These are phyloP conservation scores for Melipona quadrifasciata DNA, from an alignment of 1,140 invertebrate genomes.

Conservation along the genomic window DNA sequence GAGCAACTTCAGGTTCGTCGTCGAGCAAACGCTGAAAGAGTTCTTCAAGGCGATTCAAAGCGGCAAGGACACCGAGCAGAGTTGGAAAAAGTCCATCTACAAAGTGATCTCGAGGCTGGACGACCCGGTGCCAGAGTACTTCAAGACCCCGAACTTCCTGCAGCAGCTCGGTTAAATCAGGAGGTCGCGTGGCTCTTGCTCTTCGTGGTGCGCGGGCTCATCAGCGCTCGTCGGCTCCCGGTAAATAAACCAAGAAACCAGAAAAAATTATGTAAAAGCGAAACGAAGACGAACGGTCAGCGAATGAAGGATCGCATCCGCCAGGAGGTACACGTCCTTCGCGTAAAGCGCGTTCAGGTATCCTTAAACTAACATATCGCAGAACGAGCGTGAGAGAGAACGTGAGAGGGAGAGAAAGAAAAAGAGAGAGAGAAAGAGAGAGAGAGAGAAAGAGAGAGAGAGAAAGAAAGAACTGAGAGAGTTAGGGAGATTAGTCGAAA, in stretches of 20 bases:
- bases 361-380: constrained; percentile 73
- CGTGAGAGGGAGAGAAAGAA: constrained; percentile 13
- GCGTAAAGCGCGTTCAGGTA: constrained; percentile 71
- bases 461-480: not conserved
- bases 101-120: constrained; percentile 99
- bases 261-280: constrained; percentile 3
- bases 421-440: not conserved
- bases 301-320: constrained; percentile 66
- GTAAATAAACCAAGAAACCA: constrained; percentile 45
- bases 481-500: constrained; percentile 21
- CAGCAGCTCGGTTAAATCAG: constrained; percentile 96
- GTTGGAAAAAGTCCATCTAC: constrained; percentile 99
- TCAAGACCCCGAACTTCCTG: constrained; percentile 99
- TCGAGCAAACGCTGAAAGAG: constrained; percentile 98
- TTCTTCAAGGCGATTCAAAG: constrained; percentile 99
- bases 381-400: constrained; percentile 66
- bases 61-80: constrained; percentile 98
- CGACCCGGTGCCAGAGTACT: constrained; percentile 99
- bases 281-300: constrained; percentile 54
- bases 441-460: constrained; percentile 8
- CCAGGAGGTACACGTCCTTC: constrained; percentile 64
- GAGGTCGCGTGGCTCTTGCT: constrained; percentile 72
- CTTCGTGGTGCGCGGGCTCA: constrained; percentile 71
- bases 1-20: constrained; percentile 96
- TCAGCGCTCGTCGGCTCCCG: constrained; percentile 64